phyloP scores from a whole-genome alignment of 2,797 vertebrate species.

The Gila robusta region DNA sequence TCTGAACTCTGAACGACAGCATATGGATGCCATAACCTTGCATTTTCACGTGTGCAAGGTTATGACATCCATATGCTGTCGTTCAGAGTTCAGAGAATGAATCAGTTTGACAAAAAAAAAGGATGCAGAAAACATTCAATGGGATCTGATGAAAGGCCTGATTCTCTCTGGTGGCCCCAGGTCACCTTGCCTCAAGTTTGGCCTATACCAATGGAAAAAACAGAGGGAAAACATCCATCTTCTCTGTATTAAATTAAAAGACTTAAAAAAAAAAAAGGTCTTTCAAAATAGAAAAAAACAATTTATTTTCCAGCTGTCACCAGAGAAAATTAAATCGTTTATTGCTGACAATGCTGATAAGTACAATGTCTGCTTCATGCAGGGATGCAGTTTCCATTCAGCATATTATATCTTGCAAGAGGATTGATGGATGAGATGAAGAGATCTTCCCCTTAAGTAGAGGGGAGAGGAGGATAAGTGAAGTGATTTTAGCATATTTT shows the following conservation, averaged over 20 bases:
- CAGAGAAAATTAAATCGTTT: slow-evolving; percentile 27
- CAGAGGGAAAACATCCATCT: slow-evolving; percentile 17
- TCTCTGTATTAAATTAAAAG: slow-evolving; percentile 66
- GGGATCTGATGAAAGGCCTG: slow-evolving; percentile 64
- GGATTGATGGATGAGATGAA: slow-evolving; percentile 58
- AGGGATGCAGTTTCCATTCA: slow-evolving; percentile 64
- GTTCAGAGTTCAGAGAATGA: slow-evolving; percentile 45
- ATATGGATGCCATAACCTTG: slow-evolving; percentile 45
- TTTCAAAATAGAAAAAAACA: slow-evolving; percentile 41
- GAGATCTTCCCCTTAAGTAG: slow-evolving; percentile 58
- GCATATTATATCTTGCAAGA: slow-evolving; percentile 39
- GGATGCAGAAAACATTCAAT: slow-evolving; percentile 30
- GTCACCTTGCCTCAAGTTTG: slow-evolving; percentile 53
- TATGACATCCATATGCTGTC: slow-evolving; percentile 50
- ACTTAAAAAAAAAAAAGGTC: slow-evolving; percentile 48
- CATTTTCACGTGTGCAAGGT: slow-evolving; percentile 33
- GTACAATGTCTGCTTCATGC: slow-evolving; percentile 60
- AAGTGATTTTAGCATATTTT: slow-evolving; percentile 57
- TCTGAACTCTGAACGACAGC: slow-evolving; percentile 44
- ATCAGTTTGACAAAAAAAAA: slow-evolving; percentile 40
- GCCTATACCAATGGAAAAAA: slow-evolving; percentile 40
- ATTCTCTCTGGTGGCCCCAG: slow-evolving; percentile 53
- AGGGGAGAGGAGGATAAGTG: slow-evolving; percentile 43
- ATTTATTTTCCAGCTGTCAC: slow-evolving; percentile 49
- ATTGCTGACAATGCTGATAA: slow-evolving; percentile 49